Evolutionary conservation across 2,888 invertebrate species (phyloP), one percentile per base, ranked within the genome.

Genomic region (Caenorhabditis zanzibari): DNA sequence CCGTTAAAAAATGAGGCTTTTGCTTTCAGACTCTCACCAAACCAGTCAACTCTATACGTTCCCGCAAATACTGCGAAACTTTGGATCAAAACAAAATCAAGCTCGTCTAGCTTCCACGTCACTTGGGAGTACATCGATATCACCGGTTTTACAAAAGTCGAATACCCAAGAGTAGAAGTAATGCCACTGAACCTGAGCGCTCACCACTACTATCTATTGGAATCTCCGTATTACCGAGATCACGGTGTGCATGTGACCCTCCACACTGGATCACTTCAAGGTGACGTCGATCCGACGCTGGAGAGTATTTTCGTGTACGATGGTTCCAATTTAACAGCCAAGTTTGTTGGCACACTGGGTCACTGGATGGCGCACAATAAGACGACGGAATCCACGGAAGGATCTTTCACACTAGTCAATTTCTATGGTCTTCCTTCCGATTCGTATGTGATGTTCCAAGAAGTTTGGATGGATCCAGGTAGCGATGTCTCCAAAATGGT

Each of bases 81-180:
- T 12, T 12, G 12, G 2, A 26, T 54, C 14, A 54, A 24, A 54
- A 54, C 54, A 9, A 10, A 24, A 54, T 5, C 24, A 4, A 54
- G 14, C 24, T 24, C 14, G 7, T 54, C 54, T 2, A 54, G 24
- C 2, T 54, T 54, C 12, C 14, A 22, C 26, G 24, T 54, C 54
- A 54, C 54, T 24, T 54, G 54, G 54, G 9, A 24, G 12, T 54
- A 54, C 24, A 54, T 54, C 19, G 24, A 54, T 24, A 26, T 54
- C 4, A 24, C 54, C 4, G 24, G 24, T 4, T 24, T 54, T 2
- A 54, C 22, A 22, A 6, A 7, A 24, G 10, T 54, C n/a, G n/a
- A n/a, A n/a, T n/a, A n/a, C n/a, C n/a, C 54, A 12, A 54, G 19
- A 3, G 24, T 3, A 4, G 10, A 24, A 10, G 19, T 54, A 1